Evolutionary conservation across 2,113 vertebrate species (phyloP).

Genomic region (Ctenodactylus gundi): DNA sequence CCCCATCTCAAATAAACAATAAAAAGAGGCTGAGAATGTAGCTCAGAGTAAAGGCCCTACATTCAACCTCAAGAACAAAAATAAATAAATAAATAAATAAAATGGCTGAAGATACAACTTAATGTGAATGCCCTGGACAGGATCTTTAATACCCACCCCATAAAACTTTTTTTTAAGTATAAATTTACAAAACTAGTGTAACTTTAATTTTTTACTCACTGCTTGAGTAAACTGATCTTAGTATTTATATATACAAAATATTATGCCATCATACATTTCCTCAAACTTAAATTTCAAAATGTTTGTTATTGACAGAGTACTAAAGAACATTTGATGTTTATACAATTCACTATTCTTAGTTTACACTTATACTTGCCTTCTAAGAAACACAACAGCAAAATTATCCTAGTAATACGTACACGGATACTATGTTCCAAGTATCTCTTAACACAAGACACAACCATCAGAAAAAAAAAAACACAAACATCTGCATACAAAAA

Average conservation of each 20-base stretch:
- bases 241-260: neutral
- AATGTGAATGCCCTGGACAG: too few relatives aligned
- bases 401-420: neutral
- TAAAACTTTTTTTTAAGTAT: too few relatives aligned
- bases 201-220: neutral
- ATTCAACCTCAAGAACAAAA: too few relatives aligned
- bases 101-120: too few relatives aligned
- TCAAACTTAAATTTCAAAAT: slow-evolving; percentile 45
- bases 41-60: too few relatives aligned
- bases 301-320: neutral
- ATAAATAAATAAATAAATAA: too few relatives aligned
- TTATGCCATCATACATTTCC: neutral
- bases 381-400: slow-evolving; percentile 37
- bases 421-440: neutral
- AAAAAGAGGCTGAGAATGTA: too few relatives aligned
- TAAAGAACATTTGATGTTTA: slow-evolving; percentile 27
- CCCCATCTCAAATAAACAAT: too few relatives aligned
- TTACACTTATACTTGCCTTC: neutral
- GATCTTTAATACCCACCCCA: too few relatives aligned
- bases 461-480: neutral
- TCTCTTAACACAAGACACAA: neutral
- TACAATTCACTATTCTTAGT: neutral
- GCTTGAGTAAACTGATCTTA: neutral
- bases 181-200: too few relatives aligned
- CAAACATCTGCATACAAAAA: slow-evolving; percentile 33